Evolutionary conservation across 2,888 invertebrate species (phyloP), one percentile per base, ranked within the genome.

Genomic region (Tipula unca): DNA sequence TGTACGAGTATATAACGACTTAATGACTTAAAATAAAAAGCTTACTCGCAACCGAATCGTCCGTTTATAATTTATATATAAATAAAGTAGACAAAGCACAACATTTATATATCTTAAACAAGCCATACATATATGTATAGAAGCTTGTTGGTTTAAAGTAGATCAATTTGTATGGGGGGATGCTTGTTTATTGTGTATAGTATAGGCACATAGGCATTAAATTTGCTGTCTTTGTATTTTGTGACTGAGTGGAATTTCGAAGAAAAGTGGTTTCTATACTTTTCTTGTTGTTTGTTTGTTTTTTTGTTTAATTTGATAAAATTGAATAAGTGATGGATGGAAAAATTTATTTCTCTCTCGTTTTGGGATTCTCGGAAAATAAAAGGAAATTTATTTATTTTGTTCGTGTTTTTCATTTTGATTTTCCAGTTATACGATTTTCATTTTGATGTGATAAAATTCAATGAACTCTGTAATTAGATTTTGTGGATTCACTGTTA

Each of bases 391-490:
- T n/a, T n/a, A n/a, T n/a, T n/a, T n/a, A 42, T 32, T 32, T 1
- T 42, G 42, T 42, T 42, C 42, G 1, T 14, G 17, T 17, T 69
- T 69, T 69, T 69, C 69, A 3, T 69, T 20, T 69, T 69, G 5
- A 69, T 69, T 69, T 69, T 69, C 25, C 48, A n/a, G 3, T 48
- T 48, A 0, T 39, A 48, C 48, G 48, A 48, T 48, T 48, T 48
- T 48, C 25, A 25, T 69, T 25, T 69, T 5, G 69, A 25, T 69
- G 69, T 69, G 25, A 69, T 25, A 20, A 69, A 25, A 69, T 69
- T 69, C 69, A 69, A 69, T 69, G 69, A 69, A 69, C 69, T 69
- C 69, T 69, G 25, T 69, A 69, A 69, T 69, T 69, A 69, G 69
- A 69, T 69, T 69, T 69, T 69, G 69, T 25, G 25, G 69, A 69